Base-by-base conservation (phyloP, 1,140 invertebrate genomes). In the Eueides isabella region DNA sequence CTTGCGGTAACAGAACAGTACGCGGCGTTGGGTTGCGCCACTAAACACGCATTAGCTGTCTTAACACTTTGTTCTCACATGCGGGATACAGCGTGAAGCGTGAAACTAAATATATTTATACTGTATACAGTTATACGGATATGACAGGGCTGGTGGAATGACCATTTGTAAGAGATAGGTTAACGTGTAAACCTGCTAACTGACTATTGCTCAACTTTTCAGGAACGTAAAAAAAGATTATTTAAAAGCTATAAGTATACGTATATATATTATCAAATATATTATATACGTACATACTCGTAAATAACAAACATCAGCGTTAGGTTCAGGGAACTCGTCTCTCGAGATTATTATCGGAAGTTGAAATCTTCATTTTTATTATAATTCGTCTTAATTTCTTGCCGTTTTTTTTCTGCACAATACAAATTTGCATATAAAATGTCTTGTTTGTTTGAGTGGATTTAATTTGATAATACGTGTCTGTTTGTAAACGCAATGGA, bases 331-430 rank as follows among this genome's bases (percentile, higher is more conserved):
- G 48, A 55, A 55, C 48, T 55, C 48, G 48, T 23, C 9, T 55
- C 48, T 44, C 41, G 41, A 55, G 48, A 55, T 55, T 26, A 55
- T 55, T 23, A 55, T 55, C 48, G 48, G 48, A 55, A 55, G 48
- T 55, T 23, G 23, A 55, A 55, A 55, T 55, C 48, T 55, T 55
- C 48, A 55, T 23, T 55, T 44, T 55, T 55, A 55, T 23, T 55
- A 55, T 55, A 55, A 55, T 55, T 55, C 48, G 48, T 55, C 48
- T 55, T 55, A 55, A 55, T 55, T 55, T 55, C 48, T 55, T 55
- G 48, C 19, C 2, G 23, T 26, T 55, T 26, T 55, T 44, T 38
- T n/a, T 44, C 23, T 26, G 44, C 26, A 26, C 26, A 12, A 11
- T 26, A 26, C 11, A 1, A 4, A 26, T 55, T 55, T 55, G 48